Evolutionary conservation across 2,888 invertebrate genomes (phyloP).

Genomic region (Idaea straminata): DNA sequence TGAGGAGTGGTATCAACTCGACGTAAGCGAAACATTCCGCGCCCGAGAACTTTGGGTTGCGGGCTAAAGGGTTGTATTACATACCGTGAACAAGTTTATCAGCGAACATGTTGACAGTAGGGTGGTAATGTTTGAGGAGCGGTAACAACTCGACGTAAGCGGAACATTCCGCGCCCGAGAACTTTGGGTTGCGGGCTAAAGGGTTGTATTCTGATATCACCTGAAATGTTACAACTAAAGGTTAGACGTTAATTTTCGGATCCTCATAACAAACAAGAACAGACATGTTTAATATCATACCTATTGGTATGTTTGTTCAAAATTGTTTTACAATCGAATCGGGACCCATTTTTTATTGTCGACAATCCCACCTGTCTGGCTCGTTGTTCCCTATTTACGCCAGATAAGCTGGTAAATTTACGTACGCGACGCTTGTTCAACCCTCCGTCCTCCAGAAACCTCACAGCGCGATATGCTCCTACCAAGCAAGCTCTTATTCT

Average conservation of each 20-base stretch:
- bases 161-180: constrained; percentile 87
- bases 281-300: too few species aligned
- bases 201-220: constrained; percentile 82
- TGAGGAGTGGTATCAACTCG: constrained; percentile 86
- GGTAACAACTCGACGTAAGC: constrained; percentile 87
- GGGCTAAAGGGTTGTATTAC: constrained; percentile 83
- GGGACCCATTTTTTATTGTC: too few species aligned
- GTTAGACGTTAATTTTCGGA: not conserved
- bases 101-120: constrained; percentile 94
- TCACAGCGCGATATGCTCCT: too few species aligned
- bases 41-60: constrained; percentile 93
- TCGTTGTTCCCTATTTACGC: too few species aligned
- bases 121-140: constrained; percentile 91
- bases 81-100: constrained; percentile 86
- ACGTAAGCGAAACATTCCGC: constrained; percentile 85
- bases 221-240: constrained; percentile 33
- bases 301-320: too few species aligned
- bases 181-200: constrained; percentile 89
- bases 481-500: too few species aligned
- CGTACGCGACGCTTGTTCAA: too few species aligned
- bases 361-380: too few species aligned
- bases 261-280: too few species aligned
- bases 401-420: too few species aligned
- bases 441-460: too few species aligned
- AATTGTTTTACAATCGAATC: too few species aligned